Evolutionary conservation across 1,140 invertebrate genomes (phyloP).

Genomic region (Magallana ariakensis): DNA sequence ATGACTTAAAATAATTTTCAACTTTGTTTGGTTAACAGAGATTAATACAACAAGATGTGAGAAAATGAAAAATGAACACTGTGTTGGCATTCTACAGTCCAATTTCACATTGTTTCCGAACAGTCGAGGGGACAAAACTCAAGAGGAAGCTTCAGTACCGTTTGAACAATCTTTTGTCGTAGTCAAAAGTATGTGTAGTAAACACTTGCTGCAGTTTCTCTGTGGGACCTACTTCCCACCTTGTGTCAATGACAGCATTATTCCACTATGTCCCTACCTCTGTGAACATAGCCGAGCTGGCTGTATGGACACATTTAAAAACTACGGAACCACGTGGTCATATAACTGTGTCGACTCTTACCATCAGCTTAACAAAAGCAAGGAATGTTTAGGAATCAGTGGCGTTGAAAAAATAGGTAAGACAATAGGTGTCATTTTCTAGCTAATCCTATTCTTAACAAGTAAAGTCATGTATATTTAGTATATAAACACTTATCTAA

Average conservation of each 20-base stretch:
- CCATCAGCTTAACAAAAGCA: neutral
- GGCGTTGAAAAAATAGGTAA: slow-evolving; percentile 5
- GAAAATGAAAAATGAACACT: neutral
- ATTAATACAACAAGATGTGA: neutral
- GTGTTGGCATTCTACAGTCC: neutral
- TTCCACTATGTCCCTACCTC: slow-evolving; percentile 11
- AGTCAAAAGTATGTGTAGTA: slow-evolving; percentile 15
- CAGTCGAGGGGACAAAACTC: neutral
- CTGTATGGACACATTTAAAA: neutral
- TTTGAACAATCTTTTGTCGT: neutral
- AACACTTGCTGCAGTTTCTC: slow-evolving; percentile 12
- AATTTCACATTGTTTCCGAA: slow-evolving; percentile 7
- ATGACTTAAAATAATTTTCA: too few species aligned
- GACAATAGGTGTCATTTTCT: neutral
- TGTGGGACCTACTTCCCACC: slow-evolving; percentile 26
- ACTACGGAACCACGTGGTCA: neutral
- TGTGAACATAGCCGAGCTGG: neutral
- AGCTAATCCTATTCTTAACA: too few species aligned
- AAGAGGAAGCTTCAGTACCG: neutral
- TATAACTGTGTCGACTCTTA: neutral
- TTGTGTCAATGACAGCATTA: slow-evolving; percentile 13
- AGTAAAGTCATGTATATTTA: too few species aligned
- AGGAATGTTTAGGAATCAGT: neutral
- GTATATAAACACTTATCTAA: too few species aligned
- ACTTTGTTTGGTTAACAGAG: neutral